Evolutionary conservation across 2,797 vertebrate genomes (phyloP), one percentile per base, ranked within the genome.

Genomic region (Hydrocynus forskahlii): DNA sequence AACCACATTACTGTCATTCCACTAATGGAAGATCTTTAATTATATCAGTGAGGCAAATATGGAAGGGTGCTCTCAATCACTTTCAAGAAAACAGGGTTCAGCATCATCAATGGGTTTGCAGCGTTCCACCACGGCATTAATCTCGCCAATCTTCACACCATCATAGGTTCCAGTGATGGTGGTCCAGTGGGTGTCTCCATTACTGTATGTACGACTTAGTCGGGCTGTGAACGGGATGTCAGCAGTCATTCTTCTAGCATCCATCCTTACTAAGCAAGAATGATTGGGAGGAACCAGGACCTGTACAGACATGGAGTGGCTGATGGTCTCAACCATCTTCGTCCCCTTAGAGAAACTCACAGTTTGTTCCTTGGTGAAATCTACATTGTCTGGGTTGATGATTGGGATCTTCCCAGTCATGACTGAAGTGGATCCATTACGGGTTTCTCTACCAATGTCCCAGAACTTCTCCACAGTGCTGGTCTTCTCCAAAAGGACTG

Each of bases 161-260:
- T 93, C 90, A 1, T 94, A 95, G 0, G 81, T 92, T 55, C 94
- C 93, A 0, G 85, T 45, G 80, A 94, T 86, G 82, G 91, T 88
- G 0, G 93, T 94, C 92, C 92, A 93, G 82, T 93, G 93, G 57
- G 92, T 94, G 48, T 94, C 92, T 1, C 93, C 93, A 0, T 91
- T 90, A 75, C 64, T 84, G 91, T 94, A 94, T 0, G 92, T 94
- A 66, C 93, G 91, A 83, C 92, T 93, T 59, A 95, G 92, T 12
- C 91, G 89, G 0, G 93, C 93, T 0, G 85, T 92, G 87, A 92
- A 94, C 1, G 93, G 94, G 75, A 95, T 91, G 85, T 92, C 91
- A 0, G 93, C 92, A 17, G 89, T 94, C 43, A 94, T 83, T 80
- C 90, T 93, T 62, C 91, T 92, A 0, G 93, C 94, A 75, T 95